A percentile compares a stretch with the other conserved stretches of the same genome.
These are phyloP conservation scores for Sepioteuthis lessoniana DNA, from an alignment of 2,888 invertebrate species.

Conservation along the genomic window DNA sequence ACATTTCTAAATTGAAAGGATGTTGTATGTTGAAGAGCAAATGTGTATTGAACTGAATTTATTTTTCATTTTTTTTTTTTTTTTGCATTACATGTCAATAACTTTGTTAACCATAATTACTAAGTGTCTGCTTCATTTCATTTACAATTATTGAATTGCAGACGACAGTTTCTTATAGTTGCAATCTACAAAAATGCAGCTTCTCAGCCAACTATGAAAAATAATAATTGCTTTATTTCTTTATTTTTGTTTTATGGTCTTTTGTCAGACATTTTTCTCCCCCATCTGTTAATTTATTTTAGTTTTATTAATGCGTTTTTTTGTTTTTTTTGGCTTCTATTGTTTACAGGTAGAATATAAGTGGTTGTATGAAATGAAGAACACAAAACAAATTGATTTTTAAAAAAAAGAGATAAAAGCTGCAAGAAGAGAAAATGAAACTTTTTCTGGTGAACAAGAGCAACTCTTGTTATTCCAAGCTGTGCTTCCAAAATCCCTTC, in stretches of 20 bases:
- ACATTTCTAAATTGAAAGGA: too few species aligned
- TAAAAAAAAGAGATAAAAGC: too few species aligned
- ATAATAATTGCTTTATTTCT: neutral
- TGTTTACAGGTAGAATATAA: neutral
- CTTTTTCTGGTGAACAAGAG: too few species aligned
- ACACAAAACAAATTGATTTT: too few species aligned
- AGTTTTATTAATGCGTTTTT: neutral
- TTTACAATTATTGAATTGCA: neutral
- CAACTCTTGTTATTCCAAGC: too few species aligned
- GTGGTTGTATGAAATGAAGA: too few species aligned
- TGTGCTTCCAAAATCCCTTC: too few species aligned
- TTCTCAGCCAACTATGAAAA: neutral
- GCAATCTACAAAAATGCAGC: neutral
- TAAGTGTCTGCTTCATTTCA: neutral
- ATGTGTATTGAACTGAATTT: too few species aligned
- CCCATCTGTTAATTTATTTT: neutral
- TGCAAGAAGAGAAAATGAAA: too few species aligned
- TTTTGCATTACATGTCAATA: conserved; percentile 33
- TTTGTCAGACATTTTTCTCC: neutral
- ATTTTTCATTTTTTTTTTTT: neutral
- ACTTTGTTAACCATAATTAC: neutral
- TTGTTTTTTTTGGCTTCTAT: neutral
- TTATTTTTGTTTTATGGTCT: neutral
- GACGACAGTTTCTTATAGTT: neutral
- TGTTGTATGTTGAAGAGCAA: too few species aligned